Percentiles rank a stretch among this genome's conserved stretches.
Conservation (phyloP, 2,113 vertebrate genomes). For the Brevimyrus niger region DNA sequence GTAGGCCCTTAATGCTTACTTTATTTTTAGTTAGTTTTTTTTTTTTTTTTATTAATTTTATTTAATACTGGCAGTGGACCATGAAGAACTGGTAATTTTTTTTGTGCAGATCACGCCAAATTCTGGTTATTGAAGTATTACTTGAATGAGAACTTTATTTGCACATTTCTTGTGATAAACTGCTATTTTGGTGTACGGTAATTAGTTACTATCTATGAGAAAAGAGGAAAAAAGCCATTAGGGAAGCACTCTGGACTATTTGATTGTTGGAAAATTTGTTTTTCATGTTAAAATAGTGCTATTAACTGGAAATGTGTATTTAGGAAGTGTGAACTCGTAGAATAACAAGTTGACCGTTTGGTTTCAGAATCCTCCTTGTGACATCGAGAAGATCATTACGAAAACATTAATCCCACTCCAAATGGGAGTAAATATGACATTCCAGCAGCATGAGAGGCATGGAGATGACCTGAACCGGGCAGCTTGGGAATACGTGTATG, state of each 20-base stretch:
- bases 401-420: conserved; percentile 68
- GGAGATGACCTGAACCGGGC: conserved; percentile 72
- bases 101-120: not conserved
- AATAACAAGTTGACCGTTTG: not conserved
- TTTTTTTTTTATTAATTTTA: not conserved
- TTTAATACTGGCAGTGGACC: not conserved
- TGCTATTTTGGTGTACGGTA: not conserved
- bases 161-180: not conserved
- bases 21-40: not conserved
- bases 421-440: conserved; percentile 61
- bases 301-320: not conserved
- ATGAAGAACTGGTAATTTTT: not conserved
- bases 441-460: conserved; percentile 62
- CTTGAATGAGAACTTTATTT: not conserved
- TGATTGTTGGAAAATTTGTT: not conserved
- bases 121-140: not conserved
- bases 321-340: not conserved
- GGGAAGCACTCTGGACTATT: not conserved
- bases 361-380: conserved; percentile 67
- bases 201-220: not conserved
- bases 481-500: conserved; percentile 77
- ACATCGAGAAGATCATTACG: conserved; percentile 66
- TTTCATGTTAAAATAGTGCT: not conserved
- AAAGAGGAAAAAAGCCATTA: not conserved
- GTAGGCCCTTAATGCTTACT: conserved; percentile 46